These are phyloP conservation scores for Meloidogyne exigua DNA, from an alignment of 1,140 invertebrate species.

Conservation along the genomic window DNA sequence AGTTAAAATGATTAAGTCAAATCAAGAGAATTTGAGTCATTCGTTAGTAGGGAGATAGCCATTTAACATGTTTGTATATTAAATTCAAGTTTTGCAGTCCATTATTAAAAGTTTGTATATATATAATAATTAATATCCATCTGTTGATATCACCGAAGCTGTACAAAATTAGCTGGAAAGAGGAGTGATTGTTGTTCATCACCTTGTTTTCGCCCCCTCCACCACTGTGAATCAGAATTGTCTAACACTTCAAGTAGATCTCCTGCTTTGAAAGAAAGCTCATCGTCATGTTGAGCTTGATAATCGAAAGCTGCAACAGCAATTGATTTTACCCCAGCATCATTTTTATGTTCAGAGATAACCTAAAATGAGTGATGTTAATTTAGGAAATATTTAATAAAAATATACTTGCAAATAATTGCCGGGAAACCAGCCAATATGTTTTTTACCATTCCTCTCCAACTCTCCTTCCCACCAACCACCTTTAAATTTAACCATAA, in stretches of 20 bases:
- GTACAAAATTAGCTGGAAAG: slow-evolving; percentile 42
- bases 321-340: not conserved
- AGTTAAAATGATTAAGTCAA: slow-evolving; percentile 2
- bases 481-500: not conserved
- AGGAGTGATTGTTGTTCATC: slow-evolving; percentile 18
- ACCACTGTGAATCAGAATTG: slow-evolving; percentile 37
- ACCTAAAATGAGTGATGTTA: slow-evolving; percentile 13
- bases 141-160: slow-evolving; percentile 14
- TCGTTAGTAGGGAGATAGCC: not conserved
- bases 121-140: not conserved
- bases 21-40: not conserved
- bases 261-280: slow-evolving; percentile 43
- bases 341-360: not conserved
- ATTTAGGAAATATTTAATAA: not conserved
- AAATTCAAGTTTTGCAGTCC: not conserved
- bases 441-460: slow-evolving; percentile 66
- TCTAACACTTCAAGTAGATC: slow-evolving; percentile 48
- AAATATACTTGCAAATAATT: slow-evolving; percentile 52
- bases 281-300: slow-evolving; percentile 46
- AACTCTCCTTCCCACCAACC: slow-evolving; percentile 89
- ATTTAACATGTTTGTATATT: too few species aligned
- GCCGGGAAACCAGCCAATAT: slow-evolving; percentile 59
- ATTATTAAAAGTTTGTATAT: not conserved
- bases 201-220: slow-evolving; percentile 40
- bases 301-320: slow-evolving; percentile 45